These are phyloP conservation scores for Rattus rattus DNA, from an alignment of 2,113 vertebrate genomes.

Conservation along the genomic window DNA sequence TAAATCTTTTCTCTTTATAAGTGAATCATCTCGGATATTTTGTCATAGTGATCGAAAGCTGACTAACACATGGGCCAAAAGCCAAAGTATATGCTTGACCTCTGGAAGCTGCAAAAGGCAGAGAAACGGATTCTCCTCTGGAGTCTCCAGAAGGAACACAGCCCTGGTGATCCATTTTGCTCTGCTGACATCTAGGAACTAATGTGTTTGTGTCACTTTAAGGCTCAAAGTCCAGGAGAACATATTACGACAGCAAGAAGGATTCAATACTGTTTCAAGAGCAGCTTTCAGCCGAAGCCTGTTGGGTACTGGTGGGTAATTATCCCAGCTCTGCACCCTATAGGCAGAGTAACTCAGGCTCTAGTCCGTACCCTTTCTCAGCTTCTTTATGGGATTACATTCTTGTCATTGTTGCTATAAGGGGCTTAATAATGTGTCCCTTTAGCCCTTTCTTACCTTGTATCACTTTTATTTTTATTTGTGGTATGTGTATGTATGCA, in stretches of 20 bases:
- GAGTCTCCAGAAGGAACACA: neutral
- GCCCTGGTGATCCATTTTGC: neutral
- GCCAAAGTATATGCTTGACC: neutral
- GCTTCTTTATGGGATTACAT: neutral
- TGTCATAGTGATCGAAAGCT: slow-evolving; percentile 9
- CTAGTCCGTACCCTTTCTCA: neutral
- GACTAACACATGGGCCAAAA: neutral
- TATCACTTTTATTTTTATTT: neutral
- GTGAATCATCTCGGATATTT: neutral
- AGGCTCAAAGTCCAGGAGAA: neutral
- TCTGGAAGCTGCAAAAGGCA: neutral
- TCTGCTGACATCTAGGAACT: neutral
- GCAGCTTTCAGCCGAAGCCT: neutral
- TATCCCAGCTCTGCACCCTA: neutral
- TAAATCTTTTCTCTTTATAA: neutral
- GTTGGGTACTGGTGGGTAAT: neutral
- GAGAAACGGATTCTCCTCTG: neutral
- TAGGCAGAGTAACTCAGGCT: neutral
- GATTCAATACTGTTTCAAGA: neutral
- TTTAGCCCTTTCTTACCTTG: neutral
- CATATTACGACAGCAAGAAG: neutral
- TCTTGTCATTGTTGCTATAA: neutral
- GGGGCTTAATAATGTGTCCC: neutral
- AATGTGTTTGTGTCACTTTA: slow-evolving; percentile 11
- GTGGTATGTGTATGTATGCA: neutral